Base-by-base conservation (phyloP, 1,140 invertebrate genomes). In the Drosophila arizonae region DNA sequence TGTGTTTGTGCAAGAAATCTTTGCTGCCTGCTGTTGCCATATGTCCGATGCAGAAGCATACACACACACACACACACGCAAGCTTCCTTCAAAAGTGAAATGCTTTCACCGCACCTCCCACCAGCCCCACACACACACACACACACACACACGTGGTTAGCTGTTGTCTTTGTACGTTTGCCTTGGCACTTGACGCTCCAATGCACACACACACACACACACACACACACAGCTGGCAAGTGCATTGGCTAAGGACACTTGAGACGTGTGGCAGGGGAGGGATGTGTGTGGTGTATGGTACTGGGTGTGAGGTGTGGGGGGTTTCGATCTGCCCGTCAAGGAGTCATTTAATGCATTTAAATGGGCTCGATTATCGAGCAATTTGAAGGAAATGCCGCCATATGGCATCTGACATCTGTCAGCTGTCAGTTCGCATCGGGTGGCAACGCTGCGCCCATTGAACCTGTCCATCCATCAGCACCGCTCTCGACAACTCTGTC, bases 311-410 rank as follows among this genome's bases (percentile, higher is more conserved):
- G 28, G 28, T 6, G 6, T 5, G 33, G 9, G 33, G 6, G 33
- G 6, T 6, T 30, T 30, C 28, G 28, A 1, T 21, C 17, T 26
- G 24, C 48, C 11, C 15, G 17, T 24, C 28, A 24, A 43, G 56
- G 15, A 55, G 51, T 10, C 67, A 39, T 87, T 76, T 73, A 82
- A 86, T 86, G 81, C 81, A 86, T 86, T 86, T 86, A 86, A 86
- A 86, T 87, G 76, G 86, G 66, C 76, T 72, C 62, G 79, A 86
- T 87, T 87, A 87, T 63, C 51, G 30, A 67, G 66, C 79, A 75
- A 57, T 54, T 30, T 56, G 24, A 11, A 39, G 45, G 45, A 26
- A 73, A 70, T 46, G 28, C 66, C 15, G 64, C 64, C 73, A 80
- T 85, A 77, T 82, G 79, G 72, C 39, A 15, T 43, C 57, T 67